Evolutionary conservation across 1,140 invertebrate genomes (phyloP).

Genomic region (Bradysia coprophila): DNA sequence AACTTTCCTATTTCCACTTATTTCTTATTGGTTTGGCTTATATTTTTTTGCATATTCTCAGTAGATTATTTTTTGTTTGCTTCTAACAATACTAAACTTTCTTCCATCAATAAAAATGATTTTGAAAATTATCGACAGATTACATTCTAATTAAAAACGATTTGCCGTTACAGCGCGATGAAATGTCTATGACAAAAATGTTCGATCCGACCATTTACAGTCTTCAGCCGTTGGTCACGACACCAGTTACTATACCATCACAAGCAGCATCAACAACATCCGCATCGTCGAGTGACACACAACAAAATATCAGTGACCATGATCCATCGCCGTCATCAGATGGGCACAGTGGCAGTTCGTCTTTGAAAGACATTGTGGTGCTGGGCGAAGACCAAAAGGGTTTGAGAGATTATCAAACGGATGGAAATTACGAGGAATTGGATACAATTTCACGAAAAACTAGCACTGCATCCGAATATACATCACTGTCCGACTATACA

Average conservation of each 20-base stretch:
- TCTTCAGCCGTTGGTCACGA: constrained; percentile 7
- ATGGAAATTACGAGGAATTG: constrained; percentile 23
- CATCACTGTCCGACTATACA: constrained; percentile 26
- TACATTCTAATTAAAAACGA: too few species aligned
- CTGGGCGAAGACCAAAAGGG: neutral
- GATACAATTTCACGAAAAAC: constrained; percentile 30
- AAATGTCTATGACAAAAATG: constrained; percentile 24
- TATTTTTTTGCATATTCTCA: too few species aligned
- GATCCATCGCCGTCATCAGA: neutral
- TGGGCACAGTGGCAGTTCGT: neutral
- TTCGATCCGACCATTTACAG: constrained; percentile 17
- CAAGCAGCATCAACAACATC: neutral
- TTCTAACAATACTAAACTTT: too few species aligned
- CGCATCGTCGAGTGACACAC: neutral
- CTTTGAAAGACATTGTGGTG: neutral
- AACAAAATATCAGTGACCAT: neutral
- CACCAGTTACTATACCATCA: neutral
- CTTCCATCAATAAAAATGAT: too few species aligned
- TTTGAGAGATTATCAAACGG: neutral
- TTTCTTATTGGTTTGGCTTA: too few species aligned
- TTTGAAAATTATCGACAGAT: too few species aligned
- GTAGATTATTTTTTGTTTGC: too few species aligned
- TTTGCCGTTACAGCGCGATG: constrained; percentile 30
- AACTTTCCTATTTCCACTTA: too few species aligned
- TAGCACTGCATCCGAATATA: constrained; percentile 27